Base-by-base conservation (phyloP, 2,888 invertebrate genomes). In the Scrobipalpa costella region DNA sequence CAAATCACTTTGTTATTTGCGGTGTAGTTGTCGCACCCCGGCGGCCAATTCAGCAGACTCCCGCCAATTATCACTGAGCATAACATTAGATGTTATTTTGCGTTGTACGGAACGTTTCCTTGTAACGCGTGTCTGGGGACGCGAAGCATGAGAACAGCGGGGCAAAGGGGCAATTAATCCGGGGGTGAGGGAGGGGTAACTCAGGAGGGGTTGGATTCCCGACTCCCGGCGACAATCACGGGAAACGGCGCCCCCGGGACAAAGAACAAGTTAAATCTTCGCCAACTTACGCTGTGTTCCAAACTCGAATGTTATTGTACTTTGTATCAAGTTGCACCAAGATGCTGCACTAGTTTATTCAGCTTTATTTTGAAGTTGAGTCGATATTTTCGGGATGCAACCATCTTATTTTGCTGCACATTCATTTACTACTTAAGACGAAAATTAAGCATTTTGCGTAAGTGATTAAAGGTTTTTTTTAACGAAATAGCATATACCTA, bases 21-120 rank as follows among this genome's bases (percentile, higher is more conserved):
- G 52, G 21, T n/a, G 55, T 33, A 27, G n/a, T 34, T 55, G 55
- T 55, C 55, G 52, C 58, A 57, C 68, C 63, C 67, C 40, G 57
- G 38, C 57, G 65, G 33, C 67, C 69, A 72, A 77, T 76, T 69
- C 69, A 64, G 68, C 57, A 63, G 66, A 65, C 62, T 67, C 67
- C 65, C 72, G 62, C 34, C 55, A 83, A 86, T 87, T 85, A 87
- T 84, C 78, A 81, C 77, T 71, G 77, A 76, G 83, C 78, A 82
- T 87, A 86, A 84, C 81, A 86, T 88, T 85, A 83, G 79, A 81
- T 81, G 81, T 85, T 88, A 88, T 87, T 88, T 86, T 83, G 85
- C 83, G 83, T 84, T 86, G 79, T 83, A 80, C 74, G 76, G 72
- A 81, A 79, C 82, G 76, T 78, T 78, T 81, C 75, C 68, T 74